A percentile compares a stretch with the other conserved stretches of the same genome.
Conservation (phyloP, 2,888 invertebrate species). For the Melieria crassipennis region DNA sequence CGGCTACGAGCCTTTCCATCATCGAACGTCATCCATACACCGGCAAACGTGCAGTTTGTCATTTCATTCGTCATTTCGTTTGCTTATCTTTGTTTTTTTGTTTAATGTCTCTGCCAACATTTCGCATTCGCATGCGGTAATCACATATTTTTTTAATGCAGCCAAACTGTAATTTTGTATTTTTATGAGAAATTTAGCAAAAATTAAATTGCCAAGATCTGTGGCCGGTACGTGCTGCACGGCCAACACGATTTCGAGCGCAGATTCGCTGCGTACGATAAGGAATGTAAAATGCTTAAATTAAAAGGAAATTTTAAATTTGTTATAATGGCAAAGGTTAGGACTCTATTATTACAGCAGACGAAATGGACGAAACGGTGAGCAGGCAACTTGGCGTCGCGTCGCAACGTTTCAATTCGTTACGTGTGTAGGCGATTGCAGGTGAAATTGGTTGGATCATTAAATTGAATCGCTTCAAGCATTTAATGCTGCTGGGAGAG, state of each 20-base stretch:
- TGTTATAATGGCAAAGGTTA: conserved; percentile 31
- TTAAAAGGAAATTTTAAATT: conserved; percentile 33
- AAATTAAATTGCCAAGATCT: conserved; percentile 55
- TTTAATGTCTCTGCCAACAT: neutral
- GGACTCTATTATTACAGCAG: neutral
- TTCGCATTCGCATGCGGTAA: conserved; percentile 22
- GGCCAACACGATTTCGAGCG: too few relatives aligned
- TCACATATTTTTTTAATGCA: conserved; percentile 36
- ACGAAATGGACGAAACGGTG: too few relatives aligned
- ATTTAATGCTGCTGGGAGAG: too few relatives aligned
- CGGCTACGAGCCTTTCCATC: neutral
- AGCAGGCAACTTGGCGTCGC: too few relatives aligned
- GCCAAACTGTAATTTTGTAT: conserved; percentile 54
- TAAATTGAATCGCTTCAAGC: too few relatives aligned
- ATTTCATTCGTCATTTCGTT: conserved; percentile 19
- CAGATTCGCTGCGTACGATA: conserved; percentile 20
- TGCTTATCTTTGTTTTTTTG: neutral
- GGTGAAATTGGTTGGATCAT: too few relatives aligned
- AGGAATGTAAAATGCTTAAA: conserved; percentile 34
- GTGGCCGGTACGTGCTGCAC: conserved; percentile 30
- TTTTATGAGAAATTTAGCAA: conserved; percentile 59
- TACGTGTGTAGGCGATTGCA: too few relatives aligned
- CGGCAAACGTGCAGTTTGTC: conserved; percentile 40
- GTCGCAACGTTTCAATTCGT: too few relatives aligned
- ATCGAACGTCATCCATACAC: conserved; percentile 34